These are phyloP conservation scores for Bambusicola thoracicus DNA, from an alignment of 2,113 vertebrate species.

Conservation along the genomic window DNA sequence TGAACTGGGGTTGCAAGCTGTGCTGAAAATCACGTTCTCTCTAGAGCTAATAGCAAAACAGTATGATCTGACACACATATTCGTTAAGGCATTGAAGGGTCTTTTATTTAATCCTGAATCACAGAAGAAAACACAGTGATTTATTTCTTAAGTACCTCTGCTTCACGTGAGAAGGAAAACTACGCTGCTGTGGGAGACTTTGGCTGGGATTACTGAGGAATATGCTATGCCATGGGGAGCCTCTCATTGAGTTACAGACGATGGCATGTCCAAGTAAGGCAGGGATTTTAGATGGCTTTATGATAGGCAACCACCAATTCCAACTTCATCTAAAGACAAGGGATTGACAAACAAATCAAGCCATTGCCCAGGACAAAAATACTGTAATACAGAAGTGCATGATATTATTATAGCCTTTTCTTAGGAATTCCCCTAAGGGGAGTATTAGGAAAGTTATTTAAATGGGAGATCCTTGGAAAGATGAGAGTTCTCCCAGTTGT, in stretches of 20 bases:
- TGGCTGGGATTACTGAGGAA: background rate
- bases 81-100: background rate
- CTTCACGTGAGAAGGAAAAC: background rate
- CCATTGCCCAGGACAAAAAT: background rate
- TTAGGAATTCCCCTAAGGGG: background rate
- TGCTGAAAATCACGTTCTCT: background rate
- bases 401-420: background rate
- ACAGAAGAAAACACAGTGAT: background rate
- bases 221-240: background rate
- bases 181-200: background rate
- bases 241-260: background rate
- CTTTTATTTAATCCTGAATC: background rate
- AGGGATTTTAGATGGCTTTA: background rate
- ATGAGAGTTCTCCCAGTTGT: background rate
- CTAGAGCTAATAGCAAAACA: background rate
- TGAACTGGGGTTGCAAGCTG: background rate
- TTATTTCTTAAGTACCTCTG: background rate
- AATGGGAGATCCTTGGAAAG: background rate
- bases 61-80: background rate
- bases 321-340: background rate
- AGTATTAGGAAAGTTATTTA: background rate
- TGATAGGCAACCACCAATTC: too few species aligned
- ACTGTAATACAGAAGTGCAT: background rate
- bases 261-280: conserved; percentile 5
- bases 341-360: background rate